Conservation (phyloP, 2,888 invertebrate genomes). For the Zaprionus obscuricornis region DNA sequence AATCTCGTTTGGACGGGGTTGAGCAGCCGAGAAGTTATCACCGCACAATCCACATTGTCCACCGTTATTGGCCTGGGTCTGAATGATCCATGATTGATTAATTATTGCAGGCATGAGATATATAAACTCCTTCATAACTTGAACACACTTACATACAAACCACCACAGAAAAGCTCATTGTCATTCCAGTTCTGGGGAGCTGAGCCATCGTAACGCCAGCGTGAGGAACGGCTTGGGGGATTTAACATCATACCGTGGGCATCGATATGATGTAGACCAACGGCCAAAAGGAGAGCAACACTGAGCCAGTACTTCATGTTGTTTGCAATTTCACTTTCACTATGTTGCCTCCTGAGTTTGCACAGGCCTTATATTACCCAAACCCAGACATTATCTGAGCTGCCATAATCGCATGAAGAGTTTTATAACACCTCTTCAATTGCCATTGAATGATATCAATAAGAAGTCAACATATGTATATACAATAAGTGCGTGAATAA, state of each 20-base stretch:
- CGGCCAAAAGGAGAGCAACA: slow-evolving; percentile 49
- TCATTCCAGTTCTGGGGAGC: slow-evolving; percentile 85
- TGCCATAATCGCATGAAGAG: slow-evolving; percentile 47
- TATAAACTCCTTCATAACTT: not conserved
- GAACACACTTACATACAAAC: slow-evolving; percentile 75
- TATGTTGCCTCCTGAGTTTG: slow-evolving; percentile 19
- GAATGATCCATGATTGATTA: not conserved
- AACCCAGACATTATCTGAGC: slow-evolving; percentile 31
- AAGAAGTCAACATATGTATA: slow-evolving; percentile 7
- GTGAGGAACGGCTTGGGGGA: slow-evolving; percentile 85
- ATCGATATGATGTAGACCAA: slow-evolving; percentile 54
- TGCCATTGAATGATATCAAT: slow-evolving; percentile 29
- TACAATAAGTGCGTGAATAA: slow-evolving; percentile 8
- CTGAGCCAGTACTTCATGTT: slow-evolving; percentile 57
- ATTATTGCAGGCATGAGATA: not conserved
- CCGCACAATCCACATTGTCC: slow-evolving; percentile 86
- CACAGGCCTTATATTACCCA: slow-evolving; percentile 31
- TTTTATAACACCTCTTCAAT: slow-evolving; percentile 57
- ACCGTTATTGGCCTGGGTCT: slow-evolving; percentile 81
- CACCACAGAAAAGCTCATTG: slow-evolving; percentile 85
- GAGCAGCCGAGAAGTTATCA: slow-evolving; percentile 83
- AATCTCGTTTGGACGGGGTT: slow-evolving; percentile 85
- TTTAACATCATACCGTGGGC: slow-evolving; percentile 85
- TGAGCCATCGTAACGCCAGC: slow-evolving; percentile 84
- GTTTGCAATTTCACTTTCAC: slow-evolving; percentile 57